Evolutionary conservation across 2,888 invertebrate species (phyloP), one percentile per base, ranked within the genome.

Genomic region (Heteromurus nitidus): DNA sequence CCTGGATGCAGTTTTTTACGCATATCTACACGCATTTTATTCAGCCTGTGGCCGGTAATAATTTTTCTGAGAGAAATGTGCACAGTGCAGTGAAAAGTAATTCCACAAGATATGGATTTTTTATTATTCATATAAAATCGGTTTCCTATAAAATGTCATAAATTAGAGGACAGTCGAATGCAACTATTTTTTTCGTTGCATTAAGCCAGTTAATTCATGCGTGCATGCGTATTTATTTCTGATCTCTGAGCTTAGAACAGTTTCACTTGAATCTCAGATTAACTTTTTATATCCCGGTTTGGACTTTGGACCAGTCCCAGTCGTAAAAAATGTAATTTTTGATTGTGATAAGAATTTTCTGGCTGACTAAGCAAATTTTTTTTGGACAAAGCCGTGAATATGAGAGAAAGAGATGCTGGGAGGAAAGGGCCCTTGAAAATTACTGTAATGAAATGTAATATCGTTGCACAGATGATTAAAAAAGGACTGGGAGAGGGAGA

Each of bases 171-270:
- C 11, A 55, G 13, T 20, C 50, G 36, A 50, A 20, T 20, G 50
- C 20, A 36, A 36, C 13, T 36, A 9, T 9, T 9, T 13, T 36
- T 36, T n/a, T n/a, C n/a, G 5, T 36, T 36, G 13, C 36, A 13
- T 62, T 3, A 62, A 62, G 3, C 20, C 62, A 24, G 31, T 62
- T 62, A n/a, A 62, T n/a, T 62, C 62, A 62, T 62, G 62, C 62
- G 62, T 62, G 11, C n/a, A 9, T 9, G 18, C 62, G 30, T 16
- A n/a, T 44, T 44, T 44, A 44, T 9, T 44, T 9, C 44, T 44
- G n/a, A n/a, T n/a, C n/a, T n/a, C n/a, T n/a, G 44, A 44, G 13
- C n/a, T 13, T 1, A 44, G 44, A 13, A 36, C 13, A 36, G 36
- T 13, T 9, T 13, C 36, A 36, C 36, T 36, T 13, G 36, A n/a